Conservation (phyloP, 2,888 invertebrate species). For the Sceliomorpha sp. region DNA sequence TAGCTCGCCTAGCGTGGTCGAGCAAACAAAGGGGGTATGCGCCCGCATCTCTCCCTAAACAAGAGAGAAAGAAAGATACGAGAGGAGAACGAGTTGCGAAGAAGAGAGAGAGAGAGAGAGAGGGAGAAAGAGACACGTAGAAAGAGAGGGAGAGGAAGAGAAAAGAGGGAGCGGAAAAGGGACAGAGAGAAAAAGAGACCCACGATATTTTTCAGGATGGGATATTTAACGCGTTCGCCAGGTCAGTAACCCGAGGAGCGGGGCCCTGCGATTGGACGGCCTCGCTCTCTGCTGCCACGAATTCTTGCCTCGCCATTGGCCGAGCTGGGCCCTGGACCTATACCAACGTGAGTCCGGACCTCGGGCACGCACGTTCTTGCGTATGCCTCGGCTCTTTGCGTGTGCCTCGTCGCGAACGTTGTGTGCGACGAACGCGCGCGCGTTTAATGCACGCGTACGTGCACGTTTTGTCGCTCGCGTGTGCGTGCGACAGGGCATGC, state of each 20-base stretch:
- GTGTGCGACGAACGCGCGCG: constrained; percentile 11
- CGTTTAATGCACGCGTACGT: constrained; percentile 21
- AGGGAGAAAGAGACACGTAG: constrained; percentile 27
- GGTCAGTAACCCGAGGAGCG: constrained; percentile 76
- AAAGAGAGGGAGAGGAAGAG: constrained; percentile 39
- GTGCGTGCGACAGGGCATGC: constrained; percentile 61
- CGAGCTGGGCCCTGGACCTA: constrained; percentile 79
- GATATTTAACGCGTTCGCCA: constrained; percentile 80
- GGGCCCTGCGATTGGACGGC: constrained; percentile 75
- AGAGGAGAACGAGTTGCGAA: too few species aligned
- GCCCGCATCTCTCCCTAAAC: constrained; percentile 61
- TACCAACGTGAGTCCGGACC: constrained; percentile 69
- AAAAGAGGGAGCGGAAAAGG: constrained; percentile 38
- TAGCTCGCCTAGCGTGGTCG: constrained; percentile 68
- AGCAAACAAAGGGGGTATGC: constrained; percentile 77
- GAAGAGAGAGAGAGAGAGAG: constrained; percentile 38
- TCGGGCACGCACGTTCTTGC: constrained; percentile 62
- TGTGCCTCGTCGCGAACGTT: neutral
- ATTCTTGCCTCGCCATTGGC: constrained; percentile 76
- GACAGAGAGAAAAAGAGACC: constrained; percentile 63
- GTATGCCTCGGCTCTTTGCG: constrained; percentile 38
- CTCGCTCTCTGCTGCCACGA: constrained; percentile 73
- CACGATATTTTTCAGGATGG: constrained; percentile 79
- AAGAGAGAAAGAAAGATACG: constrained; percentile 44
- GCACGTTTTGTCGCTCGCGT: constrained; percentile 43